Evolutionary conservation across 1,140 invertebrate genomes (phyloP), one percentile per base, ranked within the genome.

Genomic region (Micrasema minimum): DNA sequence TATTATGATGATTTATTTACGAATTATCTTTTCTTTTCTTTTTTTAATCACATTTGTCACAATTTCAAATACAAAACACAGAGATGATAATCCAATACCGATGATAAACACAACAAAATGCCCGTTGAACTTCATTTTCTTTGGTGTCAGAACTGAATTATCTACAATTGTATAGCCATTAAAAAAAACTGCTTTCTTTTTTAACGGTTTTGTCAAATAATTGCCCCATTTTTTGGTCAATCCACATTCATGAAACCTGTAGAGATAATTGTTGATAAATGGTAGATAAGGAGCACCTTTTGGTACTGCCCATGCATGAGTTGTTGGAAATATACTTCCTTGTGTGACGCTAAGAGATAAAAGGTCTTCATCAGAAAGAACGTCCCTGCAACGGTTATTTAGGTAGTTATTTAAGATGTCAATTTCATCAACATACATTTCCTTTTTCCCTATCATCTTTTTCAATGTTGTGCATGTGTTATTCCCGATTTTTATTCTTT

Each of bases 181-280:
- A 16, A 38, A 59, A 20, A 38, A 59, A 7, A 59, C 20, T 4
- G 7, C 18, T 6, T 12, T 11, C 14, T 59, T 59, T 6, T 38
- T 12, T 2, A 18, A 5, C 0, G 37, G 31, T 1, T 7, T n/a
- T 2, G 14, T 18, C 31, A 37, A 14, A 37, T 38, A 41, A 7
- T 59, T n/a, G 9, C 37, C 12, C 55, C 55, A 59, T 14, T 59
- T 59, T 11, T 37, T 38, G 12, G 7, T 38, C 35, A 59, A 59
- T 18, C 55, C 55, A 10, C 2, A 14, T 41, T 53, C 11, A 1
- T 26, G 20, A 14, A 50, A 50, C 23, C 23, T 11, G 6, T 11
- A 11, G 1, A 53, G 23, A 12, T 26, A 26, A 26, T 53, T 53
- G 31, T 53, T 53, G 2, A 26, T 11, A n/a, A 59, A 37, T 20